These are phyloP conservation scores for Epistrophe grossulariae DNA, from an alignment of 2,888 invertebrate species.

Conservation along the genomic window DNA sequence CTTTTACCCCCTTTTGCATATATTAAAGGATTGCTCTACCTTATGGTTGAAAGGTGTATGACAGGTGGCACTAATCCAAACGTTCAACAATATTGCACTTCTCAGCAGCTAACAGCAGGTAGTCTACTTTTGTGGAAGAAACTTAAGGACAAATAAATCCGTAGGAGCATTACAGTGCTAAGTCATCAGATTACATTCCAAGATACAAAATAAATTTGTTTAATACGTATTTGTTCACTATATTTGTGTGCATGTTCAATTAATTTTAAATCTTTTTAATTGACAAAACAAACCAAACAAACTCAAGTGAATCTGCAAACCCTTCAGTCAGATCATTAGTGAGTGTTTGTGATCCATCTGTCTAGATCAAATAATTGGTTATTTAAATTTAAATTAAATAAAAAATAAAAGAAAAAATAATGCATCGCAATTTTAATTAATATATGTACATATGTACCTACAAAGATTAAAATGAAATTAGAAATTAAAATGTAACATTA, in stretches of 20 bases:
- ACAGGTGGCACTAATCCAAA: constrained; percentile 41
- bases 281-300: background rate
- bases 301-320: background rate
- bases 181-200: constrained; percentile 5
- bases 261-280: background rate
- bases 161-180: constrained; percentile 21
- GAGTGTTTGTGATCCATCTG: background rate
- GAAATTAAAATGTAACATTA: background rate
- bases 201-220: constrained; percentile 22
- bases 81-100: constrained; percentile 33
- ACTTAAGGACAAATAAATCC: constrained; percentile 19
- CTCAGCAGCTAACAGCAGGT: constrained; percentile 18
- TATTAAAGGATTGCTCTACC: constrained; percentile 22
- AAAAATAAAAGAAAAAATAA: too few species aligned
- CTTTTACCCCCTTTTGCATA: constrained; percentile 22
- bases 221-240: background rate
- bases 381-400: too few species aligned
- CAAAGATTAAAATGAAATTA: too few species aligned
- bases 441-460: too few species aligned
- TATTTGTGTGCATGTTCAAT: background rate
- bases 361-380: background rate
- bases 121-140: constrained; percentile 32
- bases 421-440: too few species aligned
- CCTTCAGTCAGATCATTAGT: background rate
- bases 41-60: constrained; percentile 34